Evolutionary conservation across 2,797 vertebrate genomes (phyloP).

Genomic region (Saxicola maurus): DNA sequence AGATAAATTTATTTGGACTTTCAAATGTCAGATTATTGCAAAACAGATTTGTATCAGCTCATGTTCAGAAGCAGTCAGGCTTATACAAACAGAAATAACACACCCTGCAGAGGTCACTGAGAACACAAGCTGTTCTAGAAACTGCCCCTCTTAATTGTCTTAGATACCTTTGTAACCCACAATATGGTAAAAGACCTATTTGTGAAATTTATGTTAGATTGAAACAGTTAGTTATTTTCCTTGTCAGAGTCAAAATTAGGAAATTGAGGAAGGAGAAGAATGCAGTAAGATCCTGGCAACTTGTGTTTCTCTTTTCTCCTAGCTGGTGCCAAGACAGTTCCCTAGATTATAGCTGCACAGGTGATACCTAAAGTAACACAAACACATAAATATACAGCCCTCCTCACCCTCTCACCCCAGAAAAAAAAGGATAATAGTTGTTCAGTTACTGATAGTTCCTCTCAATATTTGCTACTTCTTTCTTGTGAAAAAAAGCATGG

Average conservation of each 20-base stretch:
- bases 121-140: not conserved
- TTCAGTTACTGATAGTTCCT: not conserved
- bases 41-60: not conserved
- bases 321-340: not conserved
- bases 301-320: not conserved
- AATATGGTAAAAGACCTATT: not conserved
- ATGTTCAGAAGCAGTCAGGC: not conserved
- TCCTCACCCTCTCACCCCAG: accelerated
- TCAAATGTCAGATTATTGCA: not conserved
- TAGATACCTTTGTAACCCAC: not conserved
- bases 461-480: not conserved
- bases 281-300: not conserved
- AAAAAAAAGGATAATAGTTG: not conserved
- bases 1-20: not conserved
- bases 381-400: not conserved
- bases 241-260: not conserved
- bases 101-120: not conserved
- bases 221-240: not conserved
- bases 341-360: conserved; percentile 12
- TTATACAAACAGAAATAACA: not conserved
- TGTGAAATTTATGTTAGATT: not conserved
- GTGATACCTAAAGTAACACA: conserved; percentile 8
- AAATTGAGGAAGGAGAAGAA: not conserved
- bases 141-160: not conserved
- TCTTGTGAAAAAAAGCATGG: not conserved